Evolutionary conservation across 2,888 invertebrate species (phyloP), one percentile per base, ranked within the genome.

Genomic region (Tenthredo notha): DNA sequence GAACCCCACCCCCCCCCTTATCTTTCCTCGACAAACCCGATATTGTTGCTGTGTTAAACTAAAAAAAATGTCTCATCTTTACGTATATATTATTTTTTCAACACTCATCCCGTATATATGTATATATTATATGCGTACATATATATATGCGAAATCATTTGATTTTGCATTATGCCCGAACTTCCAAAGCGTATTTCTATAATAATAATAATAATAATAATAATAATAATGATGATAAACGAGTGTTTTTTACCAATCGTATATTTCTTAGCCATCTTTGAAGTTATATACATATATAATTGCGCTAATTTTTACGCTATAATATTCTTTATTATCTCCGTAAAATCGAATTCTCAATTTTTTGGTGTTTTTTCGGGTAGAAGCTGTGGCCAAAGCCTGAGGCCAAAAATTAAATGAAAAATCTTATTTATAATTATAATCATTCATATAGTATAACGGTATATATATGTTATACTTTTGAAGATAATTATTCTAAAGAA

Each of bases 321-420:
- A 37, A 37, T 37, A 47, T 47, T 75, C 37, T 80, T 58, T 47
- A 12, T 80, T n/a, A 21, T 25, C 37, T 37, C 61, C 29, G n/a
- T 37, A 80, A 61, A 78, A 40, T 61, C 61, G 15, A 80, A 61
- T 58, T 80, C 80, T 80, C 40, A 80, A 40, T 80, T 61, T 50
- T 61, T 50, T 61, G 80, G 80, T 80, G 58, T 80, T 61, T 61
- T 80, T 61, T 80, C 74, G 61, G 80, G 61, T 80, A 80, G 80
- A 80, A 80, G 80, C 61, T 80, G 80, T 80, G 58, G 80, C 80
- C 80, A 21, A 61, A 47, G n/a, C 80, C 80, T 80, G 80, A 40
- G 80, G 80, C 80, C 80, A 80, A 80, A 80, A 29, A 7, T 21
- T 2, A 40, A 3, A 25, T 0, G 18, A 6, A 50, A 29, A 33